These are phyloP conservation scores for Herpailurus yagouaroundi DNA, from an alignment of 2,113 vertebrate species.

Conservation along the genomic window DNA sequence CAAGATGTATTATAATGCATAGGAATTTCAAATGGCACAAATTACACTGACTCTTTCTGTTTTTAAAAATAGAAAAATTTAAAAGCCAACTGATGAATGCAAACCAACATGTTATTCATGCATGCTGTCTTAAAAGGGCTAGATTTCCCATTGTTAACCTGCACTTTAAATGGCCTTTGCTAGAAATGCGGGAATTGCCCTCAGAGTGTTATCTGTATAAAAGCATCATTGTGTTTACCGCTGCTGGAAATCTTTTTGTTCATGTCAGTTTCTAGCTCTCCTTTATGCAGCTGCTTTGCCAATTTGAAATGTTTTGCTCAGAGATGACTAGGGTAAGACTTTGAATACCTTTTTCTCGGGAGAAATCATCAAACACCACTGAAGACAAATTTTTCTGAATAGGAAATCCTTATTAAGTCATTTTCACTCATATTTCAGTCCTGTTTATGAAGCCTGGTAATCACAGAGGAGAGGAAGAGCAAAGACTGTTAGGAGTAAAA, in stretches of 20 bases:
- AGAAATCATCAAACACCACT: constrained; percentile 47
- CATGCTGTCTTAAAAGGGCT: background rate
- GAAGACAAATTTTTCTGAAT: constrained; percentile 44
- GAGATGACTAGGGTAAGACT: background rate
- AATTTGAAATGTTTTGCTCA: constrained; percentile 68
- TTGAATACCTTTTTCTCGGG: constrained; percentile 49
- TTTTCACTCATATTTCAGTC: constrained; percentile 5
- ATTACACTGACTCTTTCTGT: background rate
- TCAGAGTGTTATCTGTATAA: constrained; percentile 37
- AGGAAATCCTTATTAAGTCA: constrained; percentile 60
- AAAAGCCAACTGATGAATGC: background rate
- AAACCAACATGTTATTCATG: background rate
- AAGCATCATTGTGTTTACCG: constrained; percentile 48
- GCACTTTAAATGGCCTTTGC: constrained; percentile 53
- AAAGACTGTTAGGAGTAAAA: background rate
- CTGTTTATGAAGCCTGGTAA: background rate
- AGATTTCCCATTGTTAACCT: constrained; percentile 47
- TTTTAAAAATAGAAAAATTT: constrained; percentile 21
- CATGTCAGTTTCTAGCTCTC: background rate
- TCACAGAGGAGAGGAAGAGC: background rate
- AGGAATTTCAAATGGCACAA: constrained; percentile 24
- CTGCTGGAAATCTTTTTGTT: constrained; percentile 50
- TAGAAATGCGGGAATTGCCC: constrained; percentile 34
- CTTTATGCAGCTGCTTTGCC: constrained; percentile 30
- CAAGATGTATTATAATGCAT: background rate